Evolutionary conservation across 2,113 vertebrate genomes (phyloP).

Genomic region (Regulus satrapa): DNA sequence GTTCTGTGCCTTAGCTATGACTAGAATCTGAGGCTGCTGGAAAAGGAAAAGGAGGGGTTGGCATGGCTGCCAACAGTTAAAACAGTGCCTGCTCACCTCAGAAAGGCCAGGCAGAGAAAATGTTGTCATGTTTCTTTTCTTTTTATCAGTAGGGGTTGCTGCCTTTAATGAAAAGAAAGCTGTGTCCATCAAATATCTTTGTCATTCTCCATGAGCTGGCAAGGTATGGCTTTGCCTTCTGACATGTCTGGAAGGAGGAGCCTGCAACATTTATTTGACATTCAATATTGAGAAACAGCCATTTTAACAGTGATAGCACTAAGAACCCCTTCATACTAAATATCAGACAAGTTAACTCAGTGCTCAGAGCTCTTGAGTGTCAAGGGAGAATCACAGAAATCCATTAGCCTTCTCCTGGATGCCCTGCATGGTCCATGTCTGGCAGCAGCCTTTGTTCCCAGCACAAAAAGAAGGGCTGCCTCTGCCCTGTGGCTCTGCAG

Average conservation of each 20-base stretch:
- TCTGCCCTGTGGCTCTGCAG: too few relatives aligned
- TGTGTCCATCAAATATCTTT: background rate
- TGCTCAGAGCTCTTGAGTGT: background rate
- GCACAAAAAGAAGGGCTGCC: too few relatives aligned
- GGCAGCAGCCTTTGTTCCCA: background rate
- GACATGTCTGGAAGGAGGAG: background rate
- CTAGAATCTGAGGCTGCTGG: background rate
- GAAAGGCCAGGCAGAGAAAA: background rate
- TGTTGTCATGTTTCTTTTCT: background rate
- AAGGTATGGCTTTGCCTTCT: background rate
- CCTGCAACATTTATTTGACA: background rate
- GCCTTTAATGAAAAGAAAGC: background rate
- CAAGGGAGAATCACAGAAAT: background rate
- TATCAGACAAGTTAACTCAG: background rate
- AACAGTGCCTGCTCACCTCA: background rate
- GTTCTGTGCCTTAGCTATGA: background rate
- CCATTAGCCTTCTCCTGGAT: too few relatives aligned
- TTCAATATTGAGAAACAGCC: background rate
- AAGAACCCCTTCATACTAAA: background rate
- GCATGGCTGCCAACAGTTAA: background rate
- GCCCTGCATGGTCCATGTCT: accelerated
- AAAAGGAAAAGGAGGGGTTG: background rate
- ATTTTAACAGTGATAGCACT: background rate
- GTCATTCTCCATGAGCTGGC: background rate
- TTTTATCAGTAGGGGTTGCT: background rate